These are phyloP conservation scores for Ancistrus triradiatus DNA, from an alignment of 2,113 vertebrate species.

Conservation along the genomic window DNA sequence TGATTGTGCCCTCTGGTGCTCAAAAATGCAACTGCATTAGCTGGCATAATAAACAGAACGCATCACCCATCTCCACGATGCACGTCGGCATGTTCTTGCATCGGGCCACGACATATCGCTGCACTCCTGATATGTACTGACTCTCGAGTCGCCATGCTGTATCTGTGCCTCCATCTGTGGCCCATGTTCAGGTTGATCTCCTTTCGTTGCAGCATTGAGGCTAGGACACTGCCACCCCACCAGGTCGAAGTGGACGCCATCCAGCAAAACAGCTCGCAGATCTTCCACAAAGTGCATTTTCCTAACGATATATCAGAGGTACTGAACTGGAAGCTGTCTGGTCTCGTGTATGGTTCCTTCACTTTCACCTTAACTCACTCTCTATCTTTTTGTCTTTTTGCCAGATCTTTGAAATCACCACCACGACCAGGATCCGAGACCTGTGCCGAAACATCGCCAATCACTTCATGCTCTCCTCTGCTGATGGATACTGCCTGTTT, in stretches of 20 bases:
- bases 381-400: not conserved
- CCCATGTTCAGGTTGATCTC: too few relatives aligned
- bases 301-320: slow-evolving; percentile 80
- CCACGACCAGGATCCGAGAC: slow-evolving; percentile 72
- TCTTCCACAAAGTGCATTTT: slow-evolving; percentile 84
- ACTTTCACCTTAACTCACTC: not conserved
- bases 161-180: too few relatives aligned
- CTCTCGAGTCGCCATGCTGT: too few relatives aligned
- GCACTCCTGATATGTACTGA: too few relatives aligned
- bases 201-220: slow-evolving; percentile 66
- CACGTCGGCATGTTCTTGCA: too few relatives aligned
- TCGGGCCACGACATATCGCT: too few relatives aligned
- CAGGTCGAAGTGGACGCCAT: slow-evolving; percentile 83
- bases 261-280: slow-evolving; percentile 77
- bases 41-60: too few relatives aligned
- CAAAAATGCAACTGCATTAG: too few relatives aligned
- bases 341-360: not conserved
- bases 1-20: too few relatives aligned
- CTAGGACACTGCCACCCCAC: slow-evolving; percentile 84
- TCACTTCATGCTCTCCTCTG: slow-evolving; percentile 72
- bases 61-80: too few relatives aligned
- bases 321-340: too few relatives aligned
- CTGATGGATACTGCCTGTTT: slow-evolving; percentile 87
- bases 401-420: slow-evolving; percentile 78
- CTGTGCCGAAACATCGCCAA: slow-evolving; percentile 69